A percentile compares a stretch with the other conserved stretches of the same genome.
Evolutionary conservation across 2,797 vertebrate genomes (phyloP).

Genomic region (Premnoplex brunnescens): DNA sequence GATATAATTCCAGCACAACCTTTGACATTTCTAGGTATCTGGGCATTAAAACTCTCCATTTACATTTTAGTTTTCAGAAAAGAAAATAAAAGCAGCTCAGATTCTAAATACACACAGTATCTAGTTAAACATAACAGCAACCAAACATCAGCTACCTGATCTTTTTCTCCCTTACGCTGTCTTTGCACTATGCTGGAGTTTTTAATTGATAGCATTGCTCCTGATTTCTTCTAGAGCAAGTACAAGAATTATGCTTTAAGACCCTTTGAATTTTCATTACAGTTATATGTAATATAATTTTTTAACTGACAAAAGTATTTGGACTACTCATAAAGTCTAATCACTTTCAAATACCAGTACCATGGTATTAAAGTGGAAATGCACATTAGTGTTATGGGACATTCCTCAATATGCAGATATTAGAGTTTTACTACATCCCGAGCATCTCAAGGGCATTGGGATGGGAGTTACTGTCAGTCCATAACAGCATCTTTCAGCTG

Average conservation of each 20-base stretch:
- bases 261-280: not conserved
- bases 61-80: not conserved
- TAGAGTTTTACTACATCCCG: not conserved
- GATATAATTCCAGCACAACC: not conserved
- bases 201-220: not conserved
- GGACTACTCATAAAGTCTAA: not conserved
- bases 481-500: too few relatives aligned
- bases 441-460: not conserved
- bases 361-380: not conserved
- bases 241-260: not conserved
- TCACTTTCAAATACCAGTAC: not conserved
- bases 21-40: not conserved
- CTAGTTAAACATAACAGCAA: not conserved
- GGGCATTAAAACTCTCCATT: not conserved
- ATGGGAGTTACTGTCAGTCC: not conserved
- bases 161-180: not conserved
- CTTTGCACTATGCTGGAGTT: not conserved
- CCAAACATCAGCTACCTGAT: not conserved
- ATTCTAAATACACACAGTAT: not conserved
- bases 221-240: not conserved
- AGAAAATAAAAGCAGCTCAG: not conserved
- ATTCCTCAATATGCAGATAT: not conserved
- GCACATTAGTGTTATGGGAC: not conserved
- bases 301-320: not conserved
- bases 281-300: not conserved